Percentiles rank a stretch among this genome's conserved stretches.
Conservation (phyloP, 2,113 vertebrate genomes). For the Hemicordylus capensis region DNA sequence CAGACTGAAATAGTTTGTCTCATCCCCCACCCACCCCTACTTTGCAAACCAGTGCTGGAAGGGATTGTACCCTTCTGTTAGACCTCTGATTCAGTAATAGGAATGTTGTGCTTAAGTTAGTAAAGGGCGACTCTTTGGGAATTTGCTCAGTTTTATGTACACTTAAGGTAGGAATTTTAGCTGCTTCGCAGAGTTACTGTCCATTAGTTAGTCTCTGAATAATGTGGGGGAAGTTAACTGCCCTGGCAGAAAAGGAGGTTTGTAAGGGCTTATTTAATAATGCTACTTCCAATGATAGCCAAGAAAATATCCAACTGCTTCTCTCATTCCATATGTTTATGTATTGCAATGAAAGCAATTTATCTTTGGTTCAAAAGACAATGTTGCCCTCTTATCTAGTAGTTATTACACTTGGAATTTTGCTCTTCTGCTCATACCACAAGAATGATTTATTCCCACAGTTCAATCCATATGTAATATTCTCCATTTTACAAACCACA, state of each 20-base stretch:
- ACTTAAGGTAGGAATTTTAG: not conserved
- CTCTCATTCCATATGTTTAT: constrained; percentile 28
- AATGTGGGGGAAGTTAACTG: not conserved
- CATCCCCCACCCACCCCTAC: not conserved
- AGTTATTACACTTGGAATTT: not conserved
- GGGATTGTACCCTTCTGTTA: not conserved
- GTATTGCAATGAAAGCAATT: not conserved
- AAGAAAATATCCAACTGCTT: not conserved
- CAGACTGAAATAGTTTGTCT: not conserved
- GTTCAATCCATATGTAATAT: not conserved
- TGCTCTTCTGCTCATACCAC: not conserved
- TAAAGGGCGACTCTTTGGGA: not conserved
- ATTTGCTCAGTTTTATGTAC: not conserved
- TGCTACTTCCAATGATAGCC: not conserved
- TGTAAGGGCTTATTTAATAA: not conserved
- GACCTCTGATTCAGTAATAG: not conserved
- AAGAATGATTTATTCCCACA: not conserved
- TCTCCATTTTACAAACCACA: not conserved
- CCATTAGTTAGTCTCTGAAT: not conserved
- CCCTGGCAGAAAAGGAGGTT: not conserved
- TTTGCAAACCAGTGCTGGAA: not conserved
- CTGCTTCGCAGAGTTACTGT: not conserved
- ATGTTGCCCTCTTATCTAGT: not conserved
- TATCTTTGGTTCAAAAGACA: constrained; percentile 19
- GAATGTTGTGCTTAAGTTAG: not conserved